Evolutionary conservation across 2,797 vertebrate genomes (phyloP).

Genomic region (Bradypodion ventrale): DNA sequence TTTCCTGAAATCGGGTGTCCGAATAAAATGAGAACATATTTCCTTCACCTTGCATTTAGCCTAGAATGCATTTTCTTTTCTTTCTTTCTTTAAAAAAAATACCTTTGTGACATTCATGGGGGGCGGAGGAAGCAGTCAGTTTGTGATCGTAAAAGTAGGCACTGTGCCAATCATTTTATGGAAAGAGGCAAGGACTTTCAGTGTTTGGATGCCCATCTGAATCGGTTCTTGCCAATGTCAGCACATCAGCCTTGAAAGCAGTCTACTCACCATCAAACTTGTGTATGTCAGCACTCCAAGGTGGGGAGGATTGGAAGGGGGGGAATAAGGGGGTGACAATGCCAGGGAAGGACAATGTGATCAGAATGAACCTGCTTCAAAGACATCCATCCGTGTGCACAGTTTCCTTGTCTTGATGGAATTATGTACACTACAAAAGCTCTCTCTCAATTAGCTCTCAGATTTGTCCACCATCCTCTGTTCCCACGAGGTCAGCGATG

Average conservation of each 20-base stretch:
- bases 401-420: constrained; percentile 44
- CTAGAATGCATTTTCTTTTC: neutral
- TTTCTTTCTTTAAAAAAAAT: too few species aligned
- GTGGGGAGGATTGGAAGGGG: constrained; percentile 9
- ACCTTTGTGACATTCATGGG: neutral
- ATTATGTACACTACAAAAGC: constrained; percentile 31
- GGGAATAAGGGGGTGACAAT: constrained; percentile 36
- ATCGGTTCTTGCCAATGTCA: constrained; percentile 72
- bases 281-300: constrained; percentile 67
- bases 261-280: constrained; percentile 65
- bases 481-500: neutral
- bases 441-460: constrained; percentile 39
- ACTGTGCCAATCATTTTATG: constrained; percentile 71
- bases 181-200: constrained; percentile 66
- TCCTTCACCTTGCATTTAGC: neutral
- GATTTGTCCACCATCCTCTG: neutral
- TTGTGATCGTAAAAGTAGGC: constrained; percentile 52
- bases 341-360: constrained; percentile 70
- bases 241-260: constrained; percentile 76
- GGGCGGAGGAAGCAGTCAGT: constrained; percentile 1
- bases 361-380: constrained; percentile 66
- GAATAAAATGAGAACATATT: neutral
- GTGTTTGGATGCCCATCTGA: constrained; percentile 69
- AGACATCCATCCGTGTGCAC: constrained; percentile 44
- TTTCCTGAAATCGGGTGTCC: neutral